A percentile compares a stretch with the other conserved stretches of the same genome.
These are phyloP conservation scores for Numenius phaeopus DNA, from an alignment of 2,797 vertebrate species.

Conservation along the genomic window DNA sequence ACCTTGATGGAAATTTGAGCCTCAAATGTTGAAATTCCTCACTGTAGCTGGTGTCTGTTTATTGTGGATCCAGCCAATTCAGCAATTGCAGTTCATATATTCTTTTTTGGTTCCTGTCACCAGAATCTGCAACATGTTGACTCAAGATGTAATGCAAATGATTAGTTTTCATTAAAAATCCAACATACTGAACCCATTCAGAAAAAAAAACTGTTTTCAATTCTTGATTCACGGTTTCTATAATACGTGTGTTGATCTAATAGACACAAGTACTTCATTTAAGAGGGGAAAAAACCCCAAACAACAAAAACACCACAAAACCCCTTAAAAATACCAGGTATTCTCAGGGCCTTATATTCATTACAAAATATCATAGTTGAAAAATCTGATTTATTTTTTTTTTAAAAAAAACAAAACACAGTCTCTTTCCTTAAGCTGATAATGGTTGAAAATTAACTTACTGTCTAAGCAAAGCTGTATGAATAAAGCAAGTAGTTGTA, in stretches of 20 bases:
- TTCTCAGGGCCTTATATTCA: not conserved
- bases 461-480: not conserved
- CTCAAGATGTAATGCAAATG: not conserved
- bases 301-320: accelerated
- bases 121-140: not conserved
- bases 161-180: not conserved
- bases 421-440: not conserved
- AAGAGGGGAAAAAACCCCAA: not conserved
- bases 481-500: not conserved
- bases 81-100: not conserved
- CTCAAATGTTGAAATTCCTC: not conserved
- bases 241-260: not conserved
- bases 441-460: not conserved
- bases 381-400: not conserved
- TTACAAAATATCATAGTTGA: not conserved
- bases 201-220: not conserved
- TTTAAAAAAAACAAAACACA: not conserved
- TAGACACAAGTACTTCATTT: not conserved
- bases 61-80: not conserved
- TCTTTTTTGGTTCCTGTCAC: not conserved
- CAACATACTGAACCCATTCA: not conserved
- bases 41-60: not conserved
- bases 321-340: not conserved
- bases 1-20: not conserved
- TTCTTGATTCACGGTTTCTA: not conserved